Evolutionary conservation across 2,888 invertebrate species (phyloP), one percentile per base, ranked within the genome.

Genomic region (Tipula vernalis): DNA sequence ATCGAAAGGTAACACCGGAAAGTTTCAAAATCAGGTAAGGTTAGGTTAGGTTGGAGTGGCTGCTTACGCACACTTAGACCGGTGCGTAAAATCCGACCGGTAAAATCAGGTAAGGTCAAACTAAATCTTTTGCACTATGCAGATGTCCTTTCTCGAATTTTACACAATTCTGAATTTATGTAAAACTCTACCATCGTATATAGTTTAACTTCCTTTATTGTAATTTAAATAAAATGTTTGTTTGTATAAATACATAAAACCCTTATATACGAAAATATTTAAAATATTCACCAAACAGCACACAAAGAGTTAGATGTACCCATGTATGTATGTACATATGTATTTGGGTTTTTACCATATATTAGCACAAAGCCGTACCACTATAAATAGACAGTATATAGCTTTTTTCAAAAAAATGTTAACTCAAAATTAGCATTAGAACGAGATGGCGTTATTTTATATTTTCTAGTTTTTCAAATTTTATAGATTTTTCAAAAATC

Each of bases 401-500:
- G 71, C 71, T 71, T 71, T n/a, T 71, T 51, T n/a, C n/a, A n/a
- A 51, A 51, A 44, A 57, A 71, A 0, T 28, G 8, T 71, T 71
- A 71, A 71, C 18, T 28, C 18, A 71, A 71, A 71, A 28, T 71
- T 71, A 28, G 10, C 71, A 71, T 71, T 71, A 71, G 71, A 71
- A 71, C 71, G 71, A 71, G 71, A 71, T 28, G 71, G 28, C 71
- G 28, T 28, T 5, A 39, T 51, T 51, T 51, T 51, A 0, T 71
- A 13, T 28, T 71, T 28, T 18, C 18, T 57, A 57, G 57, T 57
- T 57, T 57, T 71, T 71, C 8, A 18, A 71, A 71, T 28, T 71
- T 71, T 71, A 71, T 71, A 71, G 71, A 71, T 71, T 71, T 71
- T 71, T 71, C 71, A 71, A 71, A 71, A 71, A 71, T 71, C 71